Percentiles rank a stretch among this genome's conserved stretches.
phyloP scores from a whole-genome alignment of 2,113 vertebrate species.

The Semicossyphus pulcher region DNA sequence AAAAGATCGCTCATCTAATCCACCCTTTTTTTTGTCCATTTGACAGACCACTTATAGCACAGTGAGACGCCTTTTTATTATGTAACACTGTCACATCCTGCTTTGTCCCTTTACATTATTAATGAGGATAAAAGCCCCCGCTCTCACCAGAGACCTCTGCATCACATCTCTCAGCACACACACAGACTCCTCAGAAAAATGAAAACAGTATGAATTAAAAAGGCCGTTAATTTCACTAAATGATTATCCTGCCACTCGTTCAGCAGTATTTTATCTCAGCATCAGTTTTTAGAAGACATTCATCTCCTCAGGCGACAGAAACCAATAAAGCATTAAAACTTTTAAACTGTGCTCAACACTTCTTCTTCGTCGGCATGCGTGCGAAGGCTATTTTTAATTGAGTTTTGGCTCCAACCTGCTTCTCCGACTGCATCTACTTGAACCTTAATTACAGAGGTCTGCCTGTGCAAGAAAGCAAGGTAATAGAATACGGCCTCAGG shows the following conservation, averaged over 20 bases:
- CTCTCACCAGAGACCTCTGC: constrained; percentile 38
- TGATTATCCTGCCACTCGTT: constrained; percentile 62
- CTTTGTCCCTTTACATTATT: constrained; percentile 57
- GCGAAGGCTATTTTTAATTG: constrained; percentile 53
- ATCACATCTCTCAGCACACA: constrained; percentile 25
- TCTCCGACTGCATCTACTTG: constrained; percentile 41
- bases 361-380: not conserved
- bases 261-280: constrained; percentile 61
- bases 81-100: constrained; percentile 34
- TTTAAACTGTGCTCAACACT: constrained; percentile 36
- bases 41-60: not conserved
- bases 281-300: constrained; percentile 62
- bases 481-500: constrained; percentile 64
- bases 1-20: constrained; percentile 23
- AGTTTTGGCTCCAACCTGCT: constrained; percentile 34
- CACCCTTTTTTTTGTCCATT: not conserved
- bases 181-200: constrained; percentile 45
- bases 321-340: constrained; percentile 57
- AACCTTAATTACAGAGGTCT: constrained; percentile 62
- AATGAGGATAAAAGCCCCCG: constrained; percentile 48
- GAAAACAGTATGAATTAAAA: constrained; percentile 48
- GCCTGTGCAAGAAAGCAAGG: constrained; percentile 43
- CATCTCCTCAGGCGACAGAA: constrained; percentile 42
- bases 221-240: constrained; percentile 57
- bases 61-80: constrained; percentile 27